These are phyloP conservation scores for Diarsia mendica DNA, from an alignment of 2,888 invertebrate genomes.

Conservation along the genomic window DNA sequence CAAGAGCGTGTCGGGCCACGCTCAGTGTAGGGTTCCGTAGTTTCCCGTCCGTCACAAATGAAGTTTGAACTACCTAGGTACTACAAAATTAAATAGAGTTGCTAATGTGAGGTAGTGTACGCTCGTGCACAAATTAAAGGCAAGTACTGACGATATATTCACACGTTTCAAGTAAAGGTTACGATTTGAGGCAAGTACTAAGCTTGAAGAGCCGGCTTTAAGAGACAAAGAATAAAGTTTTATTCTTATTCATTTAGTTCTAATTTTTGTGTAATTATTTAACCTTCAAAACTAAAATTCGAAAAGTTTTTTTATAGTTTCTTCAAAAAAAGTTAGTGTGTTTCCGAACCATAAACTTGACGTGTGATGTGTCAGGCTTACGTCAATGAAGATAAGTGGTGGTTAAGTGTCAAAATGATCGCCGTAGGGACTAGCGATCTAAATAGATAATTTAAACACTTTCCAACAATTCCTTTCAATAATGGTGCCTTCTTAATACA, in stretches of 20 bases:
- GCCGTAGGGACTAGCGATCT: slow-evolving; percentile 70
- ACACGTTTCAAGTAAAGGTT: no score
- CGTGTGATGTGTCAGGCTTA: slow-evolving; percentile 86
- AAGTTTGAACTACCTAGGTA: no score
- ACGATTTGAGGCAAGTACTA: no score
- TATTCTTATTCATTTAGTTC: not conserved
- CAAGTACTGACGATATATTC: no score
- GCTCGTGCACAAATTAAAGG: no score
- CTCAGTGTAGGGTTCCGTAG: no score
- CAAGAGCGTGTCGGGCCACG: no score
- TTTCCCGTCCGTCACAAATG: no score
- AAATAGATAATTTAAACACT: slow-evolving; percentile 73
- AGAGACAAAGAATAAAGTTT: not conserved
- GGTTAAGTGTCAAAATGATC: slow-evolving; percentile 81
- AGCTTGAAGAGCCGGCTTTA: not conserved
- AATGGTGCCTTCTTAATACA: slow-evolving; percentile 86
- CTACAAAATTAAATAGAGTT: no score
- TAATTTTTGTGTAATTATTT: not conserved
- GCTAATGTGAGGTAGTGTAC: no score
- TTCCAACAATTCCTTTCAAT: slow-evolving; percentile 75
- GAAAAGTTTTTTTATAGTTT: not conserved
- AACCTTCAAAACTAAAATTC: not conserved
- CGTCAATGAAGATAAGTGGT: slow-evolving; percentile 74
- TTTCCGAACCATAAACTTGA: slow-evolving; percentile 78
- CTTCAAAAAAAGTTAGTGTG: slow-evolving; percentile 23